Evolutionary conservation across 1,140 invertebrate genomes (phyloP), one percentile per base, ranked within the genome.

Genomic region (Apocrypta bakeri): DNA sequence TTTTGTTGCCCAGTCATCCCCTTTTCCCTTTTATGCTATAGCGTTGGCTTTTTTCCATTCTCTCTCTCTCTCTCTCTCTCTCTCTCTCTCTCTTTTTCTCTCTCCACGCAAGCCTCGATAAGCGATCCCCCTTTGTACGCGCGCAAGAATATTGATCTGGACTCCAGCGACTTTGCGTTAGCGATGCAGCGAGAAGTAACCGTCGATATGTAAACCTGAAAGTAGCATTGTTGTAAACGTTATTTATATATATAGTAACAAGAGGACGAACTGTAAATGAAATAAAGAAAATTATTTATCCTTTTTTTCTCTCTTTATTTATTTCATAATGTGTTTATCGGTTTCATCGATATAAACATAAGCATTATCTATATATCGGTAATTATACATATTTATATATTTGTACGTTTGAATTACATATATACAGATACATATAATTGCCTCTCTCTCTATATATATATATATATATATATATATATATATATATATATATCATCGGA

Each of bases 281-380:
- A 56, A 21, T 21, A n/a, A 6, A 61, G 33, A 75, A 72, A 56
- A 72, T 71, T 31, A 56, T 37, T 31, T 48, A 77, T 64, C 11
- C 64, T 66, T 75, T 21, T 42, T 72, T 76, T 76, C 42, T 83
- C 87, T 77, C 87, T 90, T 88, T 87, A 89, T 89, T 88, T 87
- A 89, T 84, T 87, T 88, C 82, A 85, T 86, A 85, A 86, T 81
- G 79, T 86, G 56, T 89, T 89, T 78, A 88, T 90, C 87, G 85
- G 84, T 86, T 82, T 84, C 80, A 85, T 84, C 85, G 86, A 89
- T 90, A 91, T 88, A 90, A 91, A 91, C 87, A 87, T 87, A 91
- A 89, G 87, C 86, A 89, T 89, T 88, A 85, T 86, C 85, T n/a
- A n/a, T n/a, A 85, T 85, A 82, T 83, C 84, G 83, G 81, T 87